Evolutionary conservation across 2,888 invertebrate genomes (phyloP).

Genomic region (Mythimna loreyi): DNA sequence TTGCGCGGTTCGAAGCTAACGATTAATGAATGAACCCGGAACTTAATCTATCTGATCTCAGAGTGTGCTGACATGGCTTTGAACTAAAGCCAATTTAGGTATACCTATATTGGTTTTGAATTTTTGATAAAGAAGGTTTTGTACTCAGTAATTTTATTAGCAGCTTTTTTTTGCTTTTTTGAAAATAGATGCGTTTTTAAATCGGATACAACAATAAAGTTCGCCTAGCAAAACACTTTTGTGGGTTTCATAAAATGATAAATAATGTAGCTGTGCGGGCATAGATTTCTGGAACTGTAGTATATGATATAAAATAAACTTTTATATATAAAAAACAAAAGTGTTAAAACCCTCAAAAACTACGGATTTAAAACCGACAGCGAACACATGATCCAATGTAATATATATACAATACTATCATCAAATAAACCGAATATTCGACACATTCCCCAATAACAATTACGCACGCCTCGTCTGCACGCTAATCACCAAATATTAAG

Average conservation of each 20-base stretch:
- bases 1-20: slow-evolving; percentile 38
- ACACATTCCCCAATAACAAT: slow-evolving; percentile 28
- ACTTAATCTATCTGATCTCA: slow-evolving; percentile 35
- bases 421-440: slow-evolving; percentile 13
- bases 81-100: slow-evolving; percentile 5
- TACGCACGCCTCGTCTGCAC: slow-evolving; percentile 22
- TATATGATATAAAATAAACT: not conserved
- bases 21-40: slow-evolving; percentile 47
- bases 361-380: not conserved
- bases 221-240: not conserved
- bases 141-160: too few relatives aligned
- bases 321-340: slow-evolving; percentile 1
- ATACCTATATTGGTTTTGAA: not conserved
- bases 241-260: not conserved
- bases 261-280: not conserved
- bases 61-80: not conserved
- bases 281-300: not conserved
- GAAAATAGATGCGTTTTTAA: not conserved
- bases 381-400: not conserved
- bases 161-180: too few relatives aligned
- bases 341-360: not conserved
- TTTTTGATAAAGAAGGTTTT: not conserved
- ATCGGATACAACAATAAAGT: not conserved
- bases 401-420: slow-evolving; percentile 10
- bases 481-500: slow-evolving; percentile 50